Base-by-base conservation (phyloP, 30 jellyfish, hydroid and myxozoan species). In the Pseudorhiza aurosa region DNA sequence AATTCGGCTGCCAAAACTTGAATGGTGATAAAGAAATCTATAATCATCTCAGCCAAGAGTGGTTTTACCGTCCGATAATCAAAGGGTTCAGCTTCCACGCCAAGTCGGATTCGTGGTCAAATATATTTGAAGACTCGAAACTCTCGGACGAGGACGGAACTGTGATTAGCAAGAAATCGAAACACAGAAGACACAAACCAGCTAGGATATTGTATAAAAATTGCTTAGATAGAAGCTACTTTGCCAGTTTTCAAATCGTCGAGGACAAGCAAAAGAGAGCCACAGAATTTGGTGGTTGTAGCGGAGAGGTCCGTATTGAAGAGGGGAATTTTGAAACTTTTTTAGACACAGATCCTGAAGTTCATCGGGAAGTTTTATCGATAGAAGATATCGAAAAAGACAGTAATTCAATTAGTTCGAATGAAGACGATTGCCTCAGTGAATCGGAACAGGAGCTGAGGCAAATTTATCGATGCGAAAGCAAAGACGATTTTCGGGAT, bases 1-100 rank as follows among this genome's bases (percentile, higher is more conserved):
- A 78, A 63, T 63, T 78, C 33, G 90, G 90, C 39, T 43, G 90
- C 58, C 90, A 78, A 25, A 78, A 75, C 47, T 42, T 78, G 56
- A 59, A 36, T 35, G 32, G 64, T 40, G 90, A 78, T 9, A 62
- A 37, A 51, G 81, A 65, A 27, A 64, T 47, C 43, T 78, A 78
- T 39, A 31, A 78, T 36, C 77, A 64, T 22, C 62, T 50, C 9
- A 60, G 82, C 64, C 82, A 78, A 62, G 82, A 68, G 28, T 28
- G 56, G 74, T 53, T 78, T 24, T 78, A 28, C 46, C 74, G 82
- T 2, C 90, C 70, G 27, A 30, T 59, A 58, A 77, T 72, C 49
- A 49, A 62, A 46, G 74, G 64, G 55, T 78, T 50, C 29, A 24
- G 68, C 32, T 76, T 57, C 24, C 56, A 76, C 4, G 31, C 67